phyloP scores from a whole-genome alignment of 2,113 vertebrate species.

The Conger conger region DNA sequence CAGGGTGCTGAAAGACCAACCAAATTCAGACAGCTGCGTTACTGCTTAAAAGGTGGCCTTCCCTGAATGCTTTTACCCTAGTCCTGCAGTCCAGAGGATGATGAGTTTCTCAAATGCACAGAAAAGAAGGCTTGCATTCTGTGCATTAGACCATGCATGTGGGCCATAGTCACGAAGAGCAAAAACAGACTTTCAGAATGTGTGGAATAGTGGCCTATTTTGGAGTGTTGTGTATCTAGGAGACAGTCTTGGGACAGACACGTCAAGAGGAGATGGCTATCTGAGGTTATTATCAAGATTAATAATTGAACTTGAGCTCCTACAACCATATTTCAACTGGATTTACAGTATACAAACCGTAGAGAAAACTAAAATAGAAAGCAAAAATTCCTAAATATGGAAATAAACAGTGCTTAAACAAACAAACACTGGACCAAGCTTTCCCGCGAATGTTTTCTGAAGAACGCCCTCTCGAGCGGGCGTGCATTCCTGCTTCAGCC shows the following conservation, averaged over 20 bases:
- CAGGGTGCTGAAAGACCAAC: not conserved
- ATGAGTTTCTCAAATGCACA: not conserved
- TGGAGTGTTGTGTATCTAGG: slow-evolving; percentile 5
- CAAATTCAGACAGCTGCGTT: not conserved
- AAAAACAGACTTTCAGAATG: not conserved
- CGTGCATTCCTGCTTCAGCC: not conserved
- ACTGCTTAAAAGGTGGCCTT: not conserved
- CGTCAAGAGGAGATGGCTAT: not conserved
- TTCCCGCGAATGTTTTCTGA: not conserved
- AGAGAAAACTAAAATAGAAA: not conserved
- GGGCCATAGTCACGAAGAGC: not conserved
- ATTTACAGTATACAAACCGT: not conserved
- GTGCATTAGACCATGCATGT: not conserved
- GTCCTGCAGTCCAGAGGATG: not conserved
- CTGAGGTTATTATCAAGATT: not conserved
- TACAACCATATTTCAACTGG: not conserved
- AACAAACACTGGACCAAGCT: not conserved
- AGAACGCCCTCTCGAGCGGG: not conserved
- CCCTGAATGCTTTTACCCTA: not conserved
- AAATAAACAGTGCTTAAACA: not conserved
- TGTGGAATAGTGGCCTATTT: not conserved
- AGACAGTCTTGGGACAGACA: not conserved
- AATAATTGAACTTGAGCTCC: not conserved
- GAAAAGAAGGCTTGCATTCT: not conserved
- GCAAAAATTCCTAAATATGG: not conserved